Conservation (phyloP, 2,113 vertebrate genomes). For the Sturnus vulgaris region DNA sequence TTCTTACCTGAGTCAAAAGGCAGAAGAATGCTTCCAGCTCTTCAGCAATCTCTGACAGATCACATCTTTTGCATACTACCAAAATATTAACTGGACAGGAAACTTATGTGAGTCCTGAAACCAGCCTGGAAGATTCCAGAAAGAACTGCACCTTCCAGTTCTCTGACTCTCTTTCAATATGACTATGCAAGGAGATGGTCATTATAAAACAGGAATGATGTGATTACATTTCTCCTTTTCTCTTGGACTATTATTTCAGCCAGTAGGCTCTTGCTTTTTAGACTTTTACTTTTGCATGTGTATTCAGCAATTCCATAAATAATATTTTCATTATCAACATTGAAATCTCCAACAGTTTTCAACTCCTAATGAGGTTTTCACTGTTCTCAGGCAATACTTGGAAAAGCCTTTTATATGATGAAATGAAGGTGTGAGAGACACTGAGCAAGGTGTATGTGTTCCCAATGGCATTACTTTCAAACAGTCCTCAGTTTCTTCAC, state of each 20-base stretch:
- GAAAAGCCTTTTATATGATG: slow-evolving; percentile 32
- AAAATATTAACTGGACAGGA: background rate
- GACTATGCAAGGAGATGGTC: background rate
- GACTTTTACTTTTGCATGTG: background rate
- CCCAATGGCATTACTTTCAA: slow-evolving; percentile 19
- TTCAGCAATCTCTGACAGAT: background rate
- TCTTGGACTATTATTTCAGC: slow-evolving; percentile 22
- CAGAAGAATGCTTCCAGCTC: background rate
- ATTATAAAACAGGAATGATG: background rate
- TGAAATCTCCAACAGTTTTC: slow-evolving; percentile 63
- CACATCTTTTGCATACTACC: background rate
- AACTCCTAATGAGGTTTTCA: slow-evolving; percentile 49
- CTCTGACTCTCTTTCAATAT: background rate
- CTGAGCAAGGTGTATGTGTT: background rate
- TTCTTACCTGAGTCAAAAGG: background rate
- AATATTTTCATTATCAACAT: slow-evolving; percentile 62
- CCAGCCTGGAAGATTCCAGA: background rate
- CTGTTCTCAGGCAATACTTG: slow-evolving; percentile 1
- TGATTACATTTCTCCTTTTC: background rate
- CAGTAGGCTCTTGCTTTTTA: slow-evolving; percentile 32
- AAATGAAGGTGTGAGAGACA: slow-evolving; percentile 19
- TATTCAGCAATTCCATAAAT: slow-evolving; percentile 67
- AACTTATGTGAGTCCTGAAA: background rate
- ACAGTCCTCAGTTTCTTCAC: background rate
- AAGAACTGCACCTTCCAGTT: background rate